Conservation (phyloP, 2,888 invertebrate species). For the Cerastis rubricosa region DNA sequence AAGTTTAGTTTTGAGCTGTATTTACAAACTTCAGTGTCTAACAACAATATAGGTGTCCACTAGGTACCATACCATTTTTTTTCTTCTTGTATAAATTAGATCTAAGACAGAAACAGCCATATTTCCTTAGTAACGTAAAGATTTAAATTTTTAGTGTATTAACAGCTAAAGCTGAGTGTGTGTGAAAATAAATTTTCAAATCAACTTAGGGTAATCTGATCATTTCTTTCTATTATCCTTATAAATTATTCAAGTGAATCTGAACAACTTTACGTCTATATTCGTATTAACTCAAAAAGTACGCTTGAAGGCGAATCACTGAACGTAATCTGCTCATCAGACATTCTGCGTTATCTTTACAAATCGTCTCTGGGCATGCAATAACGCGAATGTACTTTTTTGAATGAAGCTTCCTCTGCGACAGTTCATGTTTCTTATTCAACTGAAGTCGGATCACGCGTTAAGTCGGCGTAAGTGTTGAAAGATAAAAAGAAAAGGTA, state of each 20-base stretch:
- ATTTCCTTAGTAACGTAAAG: not conserved
- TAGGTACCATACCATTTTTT: not conserved
- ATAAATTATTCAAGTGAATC: constrained; percentile 68
- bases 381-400: constrained; percentile 64
- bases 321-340: constrained; percentile 60
- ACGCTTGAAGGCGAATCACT: constrained; percentile 60
- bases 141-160: constrained; percentile 38
- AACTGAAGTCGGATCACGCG: constrained; percentile 43
- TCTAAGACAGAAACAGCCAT: not conserved
- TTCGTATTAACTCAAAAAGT: constrained; percentile 59
- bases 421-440: constrained; percentile 60
- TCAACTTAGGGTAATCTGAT: constrained; percentile 59
- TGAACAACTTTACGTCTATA: constrained; percentile 63
- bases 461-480: not conserved
- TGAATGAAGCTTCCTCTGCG: constrained; percentile 41
- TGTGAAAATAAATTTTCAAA: no score
- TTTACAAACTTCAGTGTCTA: not conserved
- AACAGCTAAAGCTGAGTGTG: no score
- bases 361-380: constrained; percentile 65
- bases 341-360: constrained; percentile 61
- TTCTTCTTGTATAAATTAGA: not conserved
- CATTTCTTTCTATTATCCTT: constrained; percentile 66
- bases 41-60: not conserved
- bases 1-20: not conserved
- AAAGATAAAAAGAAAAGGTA: not conserved